A percentile compares a stretch with the other conserved stretches of the same genome.
phyloP scores from a whole-genome alignment of 2,797 vertebrate genomes.

The Takifugu ocellatus region DNA sequence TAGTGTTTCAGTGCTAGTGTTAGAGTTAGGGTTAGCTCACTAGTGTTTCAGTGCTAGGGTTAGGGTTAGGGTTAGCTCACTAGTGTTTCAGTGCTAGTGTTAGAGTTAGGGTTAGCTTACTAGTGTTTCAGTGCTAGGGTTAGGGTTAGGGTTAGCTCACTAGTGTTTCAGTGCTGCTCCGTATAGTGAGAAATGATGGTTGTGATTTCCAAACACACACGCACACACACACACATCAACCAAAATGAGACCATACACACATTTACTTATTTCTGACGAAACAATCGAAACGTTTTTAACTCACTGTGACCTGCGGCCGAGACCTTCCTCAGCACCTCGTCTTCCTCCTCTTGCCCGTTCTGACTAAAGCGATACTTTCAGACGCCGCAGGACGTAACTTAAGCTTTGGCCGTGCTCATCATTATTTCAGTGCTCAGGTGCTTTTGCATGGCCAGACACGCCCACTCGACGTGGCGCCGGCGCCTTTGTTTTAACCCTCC shows the following conservation, averaged over 20 bases:
- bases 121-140: too few species aligned
- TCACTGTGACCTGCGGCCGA: conserved; percentile 39
- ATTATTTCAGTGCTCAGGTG: conserved; percentile 79
- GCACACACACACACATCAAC: too few species aligned
- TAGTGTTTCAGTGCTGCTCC: too few species aligned
- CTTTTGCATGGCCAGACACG: conserved; percentile 63
- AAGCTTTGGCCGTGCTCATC: conserved; percentile 77
- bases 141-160: too few species aligned
- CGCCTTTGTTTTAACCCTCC: conserved; percentile 37
- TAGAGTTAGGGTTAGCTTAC: too few species aligned
- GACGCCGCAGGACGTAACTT: conserved; percentile 71
- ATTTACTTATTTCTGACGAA: background rate
- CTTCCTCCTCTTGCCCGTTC: conserved; percentile 16
- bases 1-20: too few species aligned
- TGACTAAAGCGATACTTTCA: conserved; percentile 52
- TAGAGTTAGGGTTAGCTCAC: too few species aligned
- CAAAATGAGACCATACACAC: background rate
- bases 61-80: too few species aligned
- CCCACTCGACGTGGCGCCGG: conserved; percentile 49
- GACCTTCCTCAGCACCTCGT: conserved; percentile 35
- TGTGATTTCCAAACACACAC: too few species aligned
- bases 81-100: too few species aligned
- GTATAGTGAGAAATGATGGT: too few species aligned
- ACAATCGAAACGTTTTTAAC: conserved; percentile 27
- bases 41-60: too few species aligned